Evolutionary conservation across 2,797 vertebrate genomes (phyloP).

Genomic region (Nannoperca obscura): DNA sequence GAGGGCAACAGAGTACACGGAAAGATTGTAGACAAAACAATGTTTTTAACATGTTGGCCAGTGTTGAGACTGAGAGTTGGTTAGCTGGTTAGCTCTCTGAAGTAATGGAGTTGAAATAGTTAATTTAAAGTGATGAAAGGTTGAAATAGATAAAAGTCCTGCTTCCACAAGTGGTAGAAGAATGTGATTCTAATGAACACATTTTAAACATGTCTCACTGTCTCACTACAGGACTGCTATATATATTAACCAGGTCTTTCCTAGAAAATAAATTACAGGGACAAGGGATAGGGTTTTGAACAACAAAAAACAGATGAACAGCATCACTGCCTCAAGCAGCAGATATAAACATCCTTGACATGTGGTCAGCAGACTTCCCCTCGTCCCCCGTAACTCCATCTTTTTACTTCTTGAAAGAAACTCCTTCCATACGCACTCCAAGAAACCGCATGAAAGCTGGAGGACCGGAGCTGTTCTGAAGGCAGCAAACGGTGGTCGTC

Average conservation of each 20-base stretch:
- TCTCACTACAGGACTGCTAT: not conserved
- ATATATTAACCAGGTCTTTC: not conserved
- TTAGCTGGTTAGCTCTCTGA: too few species aligned
- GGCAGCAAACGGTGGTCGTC: constrained; percentile 3
- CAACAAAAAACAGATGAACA: constrained; percentile 1
- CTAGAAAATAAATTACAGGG: constrained; percentile 4
- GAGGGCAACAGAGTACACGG: not conserved
- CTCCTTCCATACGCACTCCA: constrained; percentile 1
- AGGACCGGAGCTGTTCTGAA: constrained; percentile 13
- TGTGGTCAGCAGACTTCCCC: constrained; percentile 6
- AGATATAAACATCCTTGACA: constrained; percentile 18
- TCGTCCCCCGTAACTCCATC: constrained; percentile 6
- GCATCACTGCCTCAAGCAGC: constrained; percentile 13
- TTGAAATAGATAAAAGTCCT: not conserved
- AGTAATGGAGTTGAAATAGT: not conserved
- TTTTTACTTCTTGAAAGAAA: constrained; percentile 25
- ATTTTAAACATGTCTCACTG: not conserved
- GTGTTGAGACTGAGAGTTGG: not conserved
- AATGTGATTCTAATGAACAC: not conserved
- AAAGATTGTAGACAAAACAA: not conserved
- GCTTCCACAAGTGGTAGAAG: too few species aligned
- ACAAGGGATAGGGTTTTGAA: not conserved
- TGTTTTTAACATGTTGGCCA: not conserved
- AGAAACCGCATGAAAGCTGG: constrained; percentile 19
- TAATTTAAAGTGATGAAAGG: not conserved